phyloP scores from a whole-genome alignment of 92 coral and sea anemone species.

The Parazoanthus darwini region DNA sequence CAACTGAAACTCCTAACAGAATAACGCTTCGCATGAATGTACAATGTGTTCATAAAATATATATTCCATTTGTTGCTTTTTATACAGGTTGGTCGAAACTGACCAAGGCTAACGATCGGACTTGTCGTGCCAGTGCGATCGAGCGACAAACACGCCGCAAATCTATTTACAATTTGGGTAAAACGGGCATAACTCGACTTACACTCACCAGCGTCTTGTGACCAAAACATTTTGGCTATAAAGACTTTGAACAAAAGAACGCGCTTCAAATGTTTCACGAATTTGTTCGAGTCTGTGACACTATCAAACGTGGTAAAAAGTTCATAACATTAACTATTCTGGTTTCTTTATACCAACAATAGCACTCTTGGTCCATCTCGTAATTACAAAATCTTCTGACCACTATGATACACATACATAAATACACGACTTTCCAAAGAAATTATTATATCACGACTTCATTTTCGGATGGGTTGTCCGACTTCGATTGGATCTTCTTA shows the following conservation, averaged over 20 bases:
- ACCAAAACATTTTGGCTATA: neutral
- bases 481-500: conserved; percentile 96
- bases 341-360: neutral
- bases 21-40: conserved; percentile 60
- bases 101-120: neutral
- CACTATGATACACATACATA: conserved; percentile 12
- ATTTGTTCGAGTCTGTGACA: conserved; percentile 17
- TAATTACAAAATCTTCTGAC: conserved; percentile 37
- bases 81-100: conserved; percentile 30
- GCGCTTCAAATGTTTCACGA: conserved; percentile 15
- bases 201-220: neutral
- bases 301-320: conserved; percentile 6
- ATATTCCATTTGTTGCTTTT: conserved; percentile 48
- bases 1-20: conserved; percentile 34
- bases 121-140: conserved; percentile 22
- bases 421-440: conserved; percentile 1
- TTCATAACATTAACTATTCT: conserved; percentile 16
- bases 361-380: conserved; percentile 20
- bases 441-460: conserved; percentile 45
- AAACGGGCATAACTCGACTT: neutral
- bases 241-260: conserved; percentile 21
- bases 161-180: conserved; percentile 41
- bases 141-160: conserved; percentile 30
- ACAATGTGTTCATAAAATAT: conserved; percentile 67
- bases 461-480: conserved; percentile 84